These are phyloP conservation scores for Hirundo rustica DNA, from an alignment of 2,797 vertebrate genomes.

Conservation along the genomic window DNA sequence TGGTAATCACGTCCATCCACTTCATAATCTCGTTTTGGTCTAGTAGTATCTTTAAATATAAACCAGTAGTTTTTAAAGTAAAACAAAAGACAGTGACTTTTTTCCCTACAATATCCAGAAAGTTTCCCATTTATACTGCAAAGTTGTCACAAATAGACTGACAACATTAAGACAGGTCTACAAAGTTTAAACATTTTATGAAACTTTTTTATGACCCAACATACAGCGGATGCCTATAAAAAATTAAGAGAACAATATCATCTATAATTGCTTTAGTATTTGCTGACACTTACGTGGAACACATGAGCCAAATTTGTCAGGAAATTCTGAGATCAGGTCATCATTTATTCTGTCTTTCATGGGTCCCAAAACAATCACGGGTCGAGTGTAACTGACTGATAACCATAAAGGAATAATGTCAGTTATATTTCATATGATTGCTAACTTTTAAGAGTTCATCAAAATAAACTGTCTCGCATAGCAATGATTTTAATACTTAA, in stretches of 20 bases:
- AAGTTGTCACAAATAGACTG: not conserved
- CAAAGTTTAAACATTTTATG: not conserved
- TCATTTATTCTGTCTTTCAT: slow-evolving; percentile 99
- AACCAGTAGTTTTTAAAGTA: not conserved
- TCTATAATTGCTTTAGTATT: not conserved
- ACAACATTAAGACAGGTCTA: not conserved
- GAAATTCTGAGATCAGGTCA: slow-evolving; percentile 97
- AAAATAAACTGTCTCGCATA: not conserved
- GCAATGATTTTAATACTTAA: not conserved
- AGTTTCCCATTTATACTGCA: not conserved
- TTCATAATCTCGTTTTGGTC: slow-evolving; percentile 96
- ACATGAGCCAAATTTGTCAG: slow-evolving; percentile 97
- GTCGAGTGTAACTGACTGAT: slow-evolving; percentile 91
- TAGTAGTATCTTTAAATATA: slow-evolving; percentile 89
- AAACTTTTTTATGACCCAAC: not conserved
- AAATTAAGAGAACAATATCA: not conserved
- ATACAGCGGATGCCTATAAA: not conserved
- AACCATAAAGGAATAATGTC: slow-evolving; percentile 1
- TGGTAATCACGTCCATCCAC: slow-evolving; percentile 95
- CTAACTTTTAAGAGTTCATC: not conserved
- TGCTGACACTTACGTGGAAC: slow-evolving; percentile 89
- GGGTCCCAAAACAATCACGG: slow-evolving; percentile 95
- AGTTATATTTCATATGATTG: not conserved
- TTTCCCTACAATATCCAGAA: not conserved
- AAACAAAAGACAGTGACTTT: not conserved